Percentiles rank a stretch among this genome's conserved stretches.
Conservation (phyloP, 2,113 vertebrate species). For the Eptesicus fuscus region DNA sequence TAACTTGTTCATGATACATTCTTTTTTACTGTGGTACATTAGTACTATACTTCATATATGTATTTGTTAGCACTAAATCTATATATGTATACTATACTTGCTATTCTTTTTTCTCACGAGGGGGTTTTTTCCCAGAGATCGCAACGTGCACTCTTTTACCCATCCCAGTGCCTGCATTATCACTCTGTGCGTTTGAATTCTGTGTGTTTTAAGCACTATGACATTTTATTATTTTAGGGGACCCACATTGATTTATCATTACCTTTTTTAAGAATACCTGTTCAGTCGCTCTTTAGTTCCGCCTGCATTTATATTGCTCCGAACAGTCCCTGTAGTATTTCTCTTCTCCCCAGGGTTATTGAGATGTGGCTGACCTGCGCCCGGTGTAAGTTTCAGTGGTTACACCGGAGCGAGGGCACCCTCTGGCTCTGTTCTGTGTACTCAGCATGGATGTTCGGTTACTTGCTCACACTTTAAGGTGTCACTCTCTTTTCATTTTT, state of each 20-base stretch:
- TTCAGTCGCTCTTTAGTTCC: not conserved
- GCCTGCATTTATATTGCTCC: not conserved
- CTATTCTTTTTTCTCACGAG: not conserved
- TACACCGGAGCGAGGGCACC: not conserved
- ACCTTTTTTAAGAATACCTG: not conserved
- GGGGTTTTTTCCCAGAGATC: not conserved
- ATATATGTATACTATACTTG: not conserved
- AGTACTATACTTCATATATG: not conserved
- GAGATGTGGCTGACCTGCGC: not conserved
- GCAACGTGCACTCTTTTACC: not conserved
- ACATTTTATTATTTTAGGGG: not conserved
- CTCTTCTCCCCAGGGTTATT: not conserved
- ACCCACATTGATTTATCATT: not conserved
- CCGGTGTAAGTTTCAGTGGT: not conserved
- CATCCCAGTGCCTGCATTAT: not conserved
- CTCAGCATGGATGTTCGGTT: not conserved
- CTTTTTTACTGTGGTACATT: not conserved
- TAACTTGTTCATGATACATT: not conserved
- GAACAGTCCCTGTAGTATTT: not conserved
- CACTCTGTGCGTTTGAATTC: not conserved
- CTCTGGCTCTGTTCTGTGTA: not conserved
- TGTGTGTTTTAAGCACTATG: not conserved
- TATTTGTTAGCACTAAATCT: not conserved
- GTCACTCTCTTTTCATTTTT: not conserved
- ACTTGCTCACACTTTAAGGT: not conserved